Evolutionary conservation across 2,797 vertebrate genomes (phyloP).

Genomic region (Anabas testudineus): DNA sequence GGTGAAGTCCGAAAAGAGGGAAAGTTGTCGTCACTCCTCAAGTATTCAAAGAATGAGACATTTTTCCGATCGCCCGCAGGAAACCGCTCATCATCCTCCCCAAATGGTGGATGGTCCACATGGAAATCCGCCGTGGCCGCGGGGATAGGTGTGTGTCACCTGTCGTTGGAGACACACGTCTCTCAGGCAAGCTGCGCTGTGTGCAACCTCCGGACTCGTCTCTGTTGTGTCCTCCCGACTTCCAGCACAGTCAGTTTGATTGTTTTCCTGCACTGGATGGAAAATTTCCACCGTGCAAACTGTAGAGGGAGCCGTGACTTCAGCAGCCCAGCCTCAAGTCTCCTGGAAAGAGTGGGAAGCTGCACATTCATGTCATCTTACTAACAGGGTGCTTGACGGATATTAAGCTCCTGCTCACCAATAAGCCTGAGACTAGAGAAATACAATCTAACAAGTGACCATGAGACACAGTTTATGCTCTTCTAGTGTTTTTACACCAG

Average conservation of each 20-base stretch:
- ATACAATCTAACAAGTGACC: background rate
- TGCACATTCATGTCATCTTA: slow-evolving; percentile 13
- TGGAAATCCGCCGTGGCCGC: background rate
- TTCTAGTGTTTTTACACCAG: background rate
- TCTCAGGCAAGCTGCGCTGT: slow-evolving; percentile 15
- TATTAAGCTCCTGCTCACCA: background rate
- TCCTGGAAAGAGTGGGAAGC: slow-evolving; percentile 29
- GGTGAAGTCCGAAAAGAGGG: slow-evolving; percentile 58
- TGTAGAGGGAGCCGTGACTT: slow-evolving; percentile 84
- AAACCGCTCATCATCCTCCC: slow-evolving; percentile 31
- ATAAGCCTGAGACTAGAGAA: background rate
- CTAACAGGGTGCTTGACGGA: slow-evolving; percentile 11
- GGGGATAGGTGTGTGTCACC: background rate
- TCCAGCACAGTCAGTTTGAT: slow-evolving; percentile 69
- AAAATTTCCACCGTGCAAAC: slow-evolving; percentile 69
- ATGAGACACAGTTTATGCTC: background rate
- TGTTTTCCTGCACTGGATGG: slow-evolving; percentile 71
- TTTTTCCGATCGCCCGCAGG: slow-evolving; percentile 39
- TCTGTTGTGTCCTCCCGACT: slow-evolving; percentile 68
- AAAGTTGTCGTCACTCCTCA: slow-evolving; percentile 82
- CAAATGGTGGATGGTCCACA: slow-evolving; percentile 24
- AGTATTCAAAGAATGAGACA: slow-evolving; percentile 72
- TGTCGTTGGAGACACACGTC: slow-evolving; percentile 34
- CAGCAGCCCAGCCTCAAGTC: slow-evolving; percentile 50
- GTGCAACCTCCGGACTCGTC: slow-evolving; percentile 52